Percentiles rank a stretch among this genome's conserved stretches.
These are phyloP conservation scores for Shinisaurus crocodilurus DNA, from an alignment of 2,113 vertebrate species.

Conservation along the genomic window DNA sequence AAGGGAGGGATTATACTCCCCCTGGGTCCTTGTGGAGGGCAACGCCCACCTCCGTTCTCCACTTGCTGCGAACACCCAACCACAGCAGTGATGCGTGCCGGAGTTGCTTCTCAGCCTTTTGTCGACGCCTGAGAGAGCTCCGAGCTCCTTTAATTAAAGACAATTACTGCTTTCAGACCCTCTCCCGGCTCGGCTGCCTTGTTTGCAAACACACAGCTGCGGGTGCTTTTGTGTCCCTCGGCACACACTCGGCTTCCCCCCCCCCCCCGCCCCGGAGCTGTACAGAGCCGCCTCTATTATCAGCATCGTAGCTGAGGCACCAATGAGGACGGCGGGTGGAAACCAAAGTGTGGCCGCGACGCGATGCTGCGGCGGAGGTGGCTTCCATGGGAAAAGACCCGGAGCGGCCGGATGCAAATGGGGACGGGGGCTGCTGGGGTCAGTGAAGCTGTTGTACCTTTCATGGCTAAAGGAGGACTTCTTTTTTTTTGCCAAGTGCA, in stretches of 20 bases:
- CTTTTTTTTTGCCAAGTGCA: neutral
- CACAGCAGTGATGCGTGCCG: constrained; percentile 47
- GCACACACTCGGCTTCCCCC: constrained; percentile 53
- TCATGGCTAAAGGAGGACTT: neutral
- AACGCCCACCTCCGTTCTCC: accelerated
- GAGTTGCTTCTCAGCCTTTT: constrained; percentile 80
- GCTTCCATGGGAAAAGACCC: neutral
- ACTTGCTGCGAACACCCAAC: constrained; percentile 32
- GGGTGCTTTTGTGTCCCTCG: constrained; percentile 75
- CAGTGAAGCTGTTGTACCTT: neutral
- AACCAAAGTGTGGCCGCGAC: neutral
- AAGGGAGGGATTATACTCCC: neutral
- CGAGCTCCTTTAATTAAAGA: constrained; percentile 87
- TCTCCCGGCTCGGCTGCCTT: constrained; percentile 81
- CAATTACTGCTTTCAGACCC: constrained; percentile 88
- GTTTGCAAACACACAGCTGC: constrained; percentile 88
- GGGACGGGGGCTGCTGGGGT: accelerated
- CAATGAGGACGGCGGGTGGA: constrained; percentile 8
- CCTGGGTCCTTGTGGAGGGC: accelerated
- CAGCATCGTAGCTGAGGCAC: neutral
- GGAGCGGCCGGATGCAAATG: neutral
- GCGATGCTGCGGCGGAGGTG: accelerated
- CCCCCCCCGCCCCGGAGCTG: constrained; percentile 65
- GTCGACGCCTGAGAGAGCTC: constrained; percentile 80
- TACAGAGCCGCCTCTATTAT: constrained; percentile 76